Evolutionary conservation across 2,113 vertebrate species (phyloP).

Genomic region (Dolichallabes microphthalmus): DNA sequence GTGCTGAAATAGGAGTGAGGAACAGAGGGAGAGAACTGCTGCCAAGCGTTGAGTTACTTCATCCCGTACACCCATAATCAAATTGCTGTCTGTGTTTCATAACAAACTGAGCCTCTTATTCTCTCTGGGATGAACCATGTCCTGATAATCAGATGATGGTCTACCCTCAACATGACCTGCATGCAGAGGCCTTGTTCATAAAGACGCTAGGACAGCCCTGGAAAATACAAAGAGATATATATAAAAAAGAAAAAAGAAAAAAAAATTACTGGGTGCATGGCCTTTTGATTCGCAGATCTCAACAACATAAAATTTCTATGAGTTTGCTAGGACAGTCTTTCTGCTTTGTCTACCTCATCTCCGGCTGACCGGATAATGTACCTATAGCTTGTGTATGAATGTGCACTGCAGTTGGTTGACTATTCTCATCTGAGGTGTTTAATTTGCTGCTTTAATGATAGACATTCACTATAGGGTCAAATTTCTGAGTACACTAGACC

Average conservation of each 20-base stretch:
- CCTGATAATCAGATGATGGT: not conserved
- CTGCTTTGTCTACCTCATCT: not conserved
- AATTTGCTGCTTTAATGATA: not conserved
- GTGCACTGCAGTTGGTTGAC: not conserved
- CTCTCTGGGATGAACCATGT: conserved; percentile 4
- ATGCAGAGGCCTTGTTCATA: not conserved
- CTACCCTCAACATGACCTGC: conserved; percentile 18
- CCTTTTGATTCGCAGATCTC: not conserved
- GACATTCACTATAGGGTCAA: not conserved
- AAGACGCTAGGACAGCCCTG: not conserved
- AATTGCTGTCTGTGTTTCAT: conserved; percentile 10
- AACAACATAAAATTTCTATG: not conserved
- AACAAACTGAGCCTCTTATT: conserved; percentile 12
- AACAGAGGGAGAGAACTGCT: not conserved
- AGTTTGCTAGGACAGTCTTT: not conserved
- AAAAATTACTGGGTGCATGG: not conserved
- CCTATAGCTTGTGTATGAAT: not conserved
- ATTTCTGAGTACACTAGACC: not conserved
- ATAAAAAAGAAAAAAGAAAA: not conserved
- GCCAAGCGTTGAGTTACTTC: conserved; percentile 10
- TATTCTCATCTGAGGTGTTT: not conserved
- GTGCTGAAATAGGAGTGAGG: not conserved
- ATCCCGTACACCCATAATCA: conserved; percentile 18
- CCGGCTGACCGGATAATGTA: not conserved
- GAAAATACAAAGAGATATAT: not conserved